Evolutionary conservation across 2,888 invertebrate genomes (phyloP), one percentile per base, ranked within the genome.

Genomic region (Silvanus unidentatus): DNA sequence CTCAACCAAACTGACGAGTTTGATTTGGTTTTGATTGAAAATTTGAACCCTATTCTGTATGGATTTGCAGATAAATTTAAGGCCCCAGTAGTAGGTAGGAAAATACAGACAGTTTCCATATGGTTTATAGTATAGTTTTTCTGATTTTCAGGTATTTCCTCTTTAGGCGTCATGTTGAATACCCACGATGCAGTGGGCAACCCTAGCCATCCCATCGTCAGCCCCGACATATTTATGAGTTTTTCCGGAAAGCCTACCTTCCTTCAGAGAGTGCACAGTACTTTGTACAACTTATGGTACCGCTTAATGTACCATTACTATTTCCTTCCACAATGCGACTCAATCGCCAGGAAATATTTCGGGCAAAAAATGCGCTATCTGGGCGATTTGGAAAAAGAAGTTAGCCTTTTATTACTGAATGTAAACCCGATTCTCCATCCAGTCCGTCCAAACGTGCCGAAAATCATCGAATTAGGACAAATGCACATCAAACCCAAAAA

Each of bases 341-440:
- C 28, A 12, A 12, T 50, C 10, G 51, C 45, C 1, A 40, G 39
- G 35, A 45, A 54, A 32, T 41, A 49, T 36, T 53, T 55, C 39
- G 52, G 54, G 10, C 28, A 45, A 2, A 44, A 49, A 35, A 43
- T 48, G 12, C 54, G 45, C 4, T 35, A 38, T 27, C 8, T 59
- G 5, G 46, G 43, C 4, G 56, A 59, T 16, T 45, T 67, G 9
- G 52, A 57, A 38, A 52, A 41, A n/a, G 55, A 62, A 37, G 40
- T 70, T 12, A 66, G 71, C 16, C 57, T 75, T 60, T 22, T 73
- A 10, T 65, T 75, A 43, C 29, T 71, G 2, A 75, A 74, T 42
- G 55, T 61, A 1, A 65, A 75, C 57, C 66, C 68, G 0, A 47
- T 69, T 10, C 66, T 69, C 58, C 63, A 62, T 28, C 56, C 53